A percentile compares a stretch with the other conserved stretches of the same genome.
phyloP scores from a whole-genome alignment of 1,140 invertebrate species.

The Amphibalanus amphitrite region DNA sequence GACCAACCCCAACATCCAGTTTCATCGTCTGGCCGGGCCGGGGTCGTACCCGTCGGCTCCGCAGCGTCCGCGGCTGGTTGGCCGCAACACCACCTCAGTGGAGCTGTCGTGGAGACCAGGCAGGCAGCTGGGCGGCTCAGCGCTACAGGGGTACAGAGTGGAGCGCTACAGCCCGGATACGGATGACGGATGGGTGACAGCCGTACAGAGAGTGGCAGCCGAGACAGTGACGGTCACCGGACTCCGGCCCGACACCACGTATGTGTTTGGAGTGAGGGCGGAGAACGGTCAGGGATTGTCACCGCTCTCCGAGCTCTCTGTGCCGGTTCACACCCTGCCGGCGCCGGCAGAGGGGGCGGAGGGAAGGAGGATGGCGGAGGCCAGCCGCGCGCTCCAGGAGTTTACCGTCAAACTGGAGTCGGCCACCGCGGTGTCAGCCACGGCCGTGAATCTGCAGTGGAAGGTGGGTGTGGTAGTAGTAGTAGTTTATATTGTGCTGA shows the following conservation, averaged over 20 bases:
- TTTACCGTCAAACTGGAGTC: not conserved
- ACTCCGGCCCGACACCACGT: constrained; percentile 57
- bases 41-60: not conserved
- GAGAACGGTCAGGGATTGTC: constrained; percentile 62
- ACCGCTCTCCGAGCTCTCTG: constrained; percentile 30
- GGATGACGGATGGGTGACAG: constrained; percentile 53
- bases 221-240: constrained; percentile 35
- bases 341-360: not conserved
- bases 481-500: no score
- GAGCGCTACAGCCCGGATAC: constrained; percentile 70
- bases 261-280: constrained; percentile 70
- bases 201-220: constrained; percentile 37
- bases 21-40: constrained; percentile 43
- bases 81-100: constrained; percentile 56
- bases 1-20: constrained; percentile 49
- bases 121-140: constrained; percentile 51
- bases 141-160: constrained; percentile 56
- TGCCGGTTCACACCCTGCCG: constrained; percentile 23
- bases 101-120: constrained; percentile 59
- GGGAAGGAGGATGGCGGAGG: not conserved
- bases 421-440: not conserved
- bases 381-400: not conserved
- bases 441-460: not conserved
- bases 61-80: constrained; percentile 18
- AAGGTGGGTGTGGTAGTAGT: not conserved